Evolutionary conservation across 1,140 invertebrate genomes (phyloP), one percentile per base, ranked within the genome.

Genomic region (Tachypleus tridentatus): DNA sequence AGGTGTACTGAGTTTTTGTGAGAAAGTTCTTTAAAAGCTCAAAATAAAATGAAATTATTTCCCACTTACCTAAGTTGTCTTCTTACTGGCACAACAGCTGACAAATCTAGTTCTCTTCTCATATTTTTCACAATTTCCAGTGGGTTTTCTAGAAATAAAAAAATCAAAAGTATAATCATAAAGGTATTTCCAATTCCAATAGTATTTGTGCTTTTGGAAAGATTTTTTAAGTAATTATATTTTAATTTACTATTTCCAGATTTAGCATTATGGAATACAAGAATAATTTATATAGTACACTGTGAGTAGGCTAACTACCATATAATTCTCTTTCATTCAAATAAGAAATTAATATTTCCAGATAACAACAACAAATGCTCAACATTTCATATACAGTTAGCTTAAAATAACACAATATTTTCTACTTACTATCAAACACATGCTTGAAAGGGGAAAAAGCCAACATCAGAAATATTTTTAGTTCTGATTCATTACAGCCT

Each of bases 401-500:
- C 29, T 29, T 29, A 29, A 29, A 29, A 29, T 29, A 29, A 29
- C 29, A 29, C 8, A 54, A 54, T 54, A 54, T 9, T 54, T 0
- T 47, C 61, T 69, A 73, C 47, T 68, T 54, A 54, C 74, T 76
- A n/a, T 77, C 70, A n/a, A 89, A 73, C 70, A 85, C 86, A 49
- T 82, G 76, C 53, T 82, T 77, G 64, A 88, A 87, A 9, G 85
- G 81, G 61, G 84, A 83, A 74, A 96, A 94, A 0, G 91, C 84
- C 82, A 96, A 88, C 72, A 88, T 79, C 2, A 90, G 79, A 70
- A 96, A 95, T 48, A 82, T 77, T 62, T 86, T 79, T 64, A 95
- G 81, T 78, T 97, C 93, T 49, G 80, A 75, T 70, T 88, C 84
- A 54, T 82, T 80, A 71, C 88, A 87, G 6, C 91, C 91, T 51